Evolutionary conservation across 2,113 vertebrate genomes (phyloP).

Genomic region (Odobenus rosmarus): DNA sequence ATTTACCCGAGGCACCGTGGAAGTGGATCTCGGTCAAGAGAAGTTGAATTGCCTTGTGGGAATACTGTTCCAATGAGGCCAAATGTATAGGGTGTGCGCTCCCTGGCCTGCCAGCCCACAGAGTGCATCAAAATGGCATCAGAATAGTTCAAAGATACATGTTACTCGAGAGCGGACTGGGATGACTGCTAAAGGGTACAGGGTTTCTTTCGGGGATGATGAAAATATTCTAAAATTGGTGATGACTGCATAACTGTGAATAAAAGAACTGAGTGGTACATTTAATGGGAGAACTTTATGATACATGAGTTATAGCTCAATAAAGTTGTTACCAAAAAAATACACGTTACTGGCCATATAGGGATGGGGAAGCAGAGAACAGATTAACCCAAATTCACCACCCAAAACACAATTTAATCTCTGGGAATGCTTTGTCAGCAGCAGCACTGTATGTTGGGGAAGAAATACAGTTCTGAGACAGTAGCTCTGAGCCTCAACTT

Average conservation of each 20-base stretch:
- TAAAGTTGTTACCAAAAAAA: background rate
- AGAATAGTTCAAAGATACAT: background rate
- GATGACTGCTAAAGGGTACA: background rate
- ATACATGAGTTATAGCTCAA: background rate
- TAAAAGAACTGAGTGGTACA: background rate
- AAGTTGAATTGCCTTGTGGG: background rate
- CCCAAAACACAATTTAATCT: background rate
- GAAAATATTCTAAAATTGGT: conserved; percentile 14
- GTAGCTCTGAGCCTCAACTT: background rate
- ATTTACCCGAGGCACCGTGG: background rate
- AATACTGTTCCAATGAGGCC: background rate
- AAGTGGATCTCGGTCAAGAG: background rate
- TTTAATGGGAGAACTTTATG: background rate
- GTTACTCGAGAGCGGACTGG: background rate
- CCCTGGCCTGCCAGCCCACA: background rate
- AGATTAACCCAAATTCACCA: background rate
- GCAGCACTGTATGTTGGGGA: background rate
- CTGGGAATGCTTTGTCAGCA: background rate
- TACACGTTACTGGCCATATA: background rate
- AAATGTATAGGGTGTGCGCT: background rate
- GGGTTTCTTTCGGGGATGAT: background rate
- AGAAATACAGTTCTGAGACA: background rate
- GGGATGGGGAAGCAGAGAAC: background rate
- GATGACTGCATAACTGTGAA: background rate
- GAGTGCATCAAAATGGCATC: background rate